Evolutionary conservation across 2,113 vertebrate species (phyloP).

Genomic region (Mola mola): DNA sequence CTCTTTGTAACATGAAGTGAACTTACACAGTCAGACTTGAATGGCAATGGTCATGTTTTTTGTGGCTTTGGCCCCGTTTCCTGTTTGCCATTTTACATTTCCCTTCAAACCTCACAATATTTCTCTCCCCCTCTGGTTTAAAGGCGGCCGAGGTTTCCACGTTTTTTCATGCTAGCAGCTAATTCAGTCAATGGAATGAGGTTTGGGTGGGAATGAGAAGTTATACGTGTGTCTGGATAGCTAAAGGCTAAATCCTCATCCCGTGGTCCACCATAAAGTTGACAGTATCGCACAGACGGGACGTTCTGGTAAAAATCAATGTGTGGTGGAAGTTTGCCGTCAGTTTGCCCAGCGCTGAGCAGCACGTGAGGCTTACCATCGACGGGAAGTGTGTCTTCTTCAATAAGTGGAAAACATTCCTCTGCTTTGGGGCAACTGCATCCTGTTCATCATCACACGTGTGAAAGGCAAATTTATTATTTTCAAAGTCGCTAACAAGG

Average conservation of each 20-base stretch:
- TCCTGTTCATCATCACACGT: constrained; percentile 17
- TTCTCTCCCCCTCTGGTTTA: constrained; percentile 34
- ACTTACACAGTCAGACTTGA: constrained; percentile 54
- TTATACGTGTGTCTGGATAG: constrained; percentile 44
- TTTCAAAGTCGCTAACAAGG: no score
- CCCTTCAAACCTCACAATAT: constrained; percentile 40
- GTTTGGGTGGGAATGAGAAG: constrained; percentile 57
- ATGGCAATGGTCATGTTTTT: constrained; percentile 50
- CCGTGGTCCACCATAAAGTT: constrained; percentile 49
- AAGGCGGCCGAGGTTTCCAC: constrained; percentile 61
- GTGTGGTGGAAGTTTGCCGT: constrained; percentile 45
- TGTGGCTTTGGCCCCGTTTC: constrained; percentile 72
- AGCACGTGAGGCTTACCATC: constrained; percentile 54
- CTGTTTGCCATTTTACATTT: constrained; percentile 41
- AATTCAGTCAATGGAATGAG: constrained; percentile 48
- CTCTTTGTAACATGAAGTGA: constrained; percentile 45
- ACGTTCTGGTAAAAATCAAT: constrained; percentile 60
- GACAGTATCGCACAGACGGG: constrained; percentile 40
- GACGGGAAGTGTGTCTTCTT: constrained; percentile 48
- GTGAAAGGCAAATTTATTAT: constrained; percentile 1
- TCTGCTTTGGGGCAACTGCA: constrained; percentile 16
- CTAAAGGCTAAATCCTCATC: constrained; percentile 44
- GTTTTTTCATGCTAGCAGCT: constrained; percentile 45
- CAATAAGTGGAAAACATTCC: constrained; percentile 39
- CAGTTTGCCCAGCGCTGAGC: constrained; percentile 37